Evolutionary conservation across 2,113 vertebrate genomes (phyloP).

Genomic region (Geococcyx californianus): DNA sequence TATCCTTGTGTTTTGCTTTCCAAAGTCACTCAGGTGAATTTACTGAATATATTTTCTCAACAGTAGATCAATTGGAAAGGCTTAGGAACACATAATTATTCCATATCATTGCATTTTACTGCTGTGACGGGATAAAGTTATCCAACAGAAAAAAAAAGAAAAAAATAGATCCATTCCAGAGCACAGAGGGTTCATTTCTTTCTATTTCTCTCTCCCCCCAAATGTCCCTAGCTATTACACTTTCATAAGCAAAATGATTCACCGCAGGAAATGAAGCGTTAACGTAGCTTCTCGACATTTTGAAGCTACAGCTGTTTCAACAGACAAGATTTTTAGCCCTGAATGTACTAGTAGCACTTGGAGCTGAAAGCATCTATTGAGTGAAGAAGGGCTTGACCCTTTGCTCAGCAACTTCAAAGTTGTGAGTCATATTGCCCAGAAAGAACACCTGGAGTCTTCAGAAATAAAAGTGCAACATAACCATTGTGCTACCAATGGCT

Average conservation of each 20-base stretch:
- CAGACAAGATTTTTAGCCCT: conserved; percentile 10
- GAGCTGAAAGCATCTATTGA: conserved; percentile 64
- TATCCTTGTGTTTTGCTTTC: conserved; percentile 11
- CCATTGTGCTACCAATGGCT: neutral
- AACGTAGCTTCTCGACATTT: conserved; percentile 12
- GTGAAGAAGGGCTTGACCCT: conserved; percentile 31
- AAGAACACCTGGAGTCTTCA: conserved; percentile 10
- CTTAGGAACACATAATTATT: conserved; percentile 50
- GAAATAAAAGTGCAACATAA: conserved; percentile 22
- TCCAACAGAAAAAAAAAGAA: neutral
- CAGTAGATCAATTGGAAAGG: conserved; percentile 35
- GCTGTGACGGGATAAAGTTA: conserved; percentile 21
- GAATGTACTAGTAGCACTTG: conserved; percentile 44
- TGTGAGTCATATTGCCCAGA: conserved; percentile 42
- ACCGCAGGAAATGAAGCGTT: conserved; percentile 43
- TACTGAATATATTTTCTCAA: conserved; percentile 51
- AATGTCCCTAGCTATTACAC: conserved; percentile 14
- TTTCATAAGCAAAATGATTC: conserved; percentile 57
- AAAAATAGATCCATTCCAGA: neutral
- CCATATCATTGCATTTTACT: conserved; percentile 45
- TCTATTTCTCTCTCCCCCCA: neutral
- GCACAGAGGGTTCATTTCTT: neutral
- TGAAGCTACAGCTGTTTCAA: conserved; percentile 41
- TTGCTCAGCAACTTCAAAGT: conserved; percentile 48
- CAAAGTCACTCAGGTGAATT: conserved; percentile 61